phyloP scores from a whole-genome alignment of 1,140 invertebrate genomes.

The Heliconius hermathena region DNA sequence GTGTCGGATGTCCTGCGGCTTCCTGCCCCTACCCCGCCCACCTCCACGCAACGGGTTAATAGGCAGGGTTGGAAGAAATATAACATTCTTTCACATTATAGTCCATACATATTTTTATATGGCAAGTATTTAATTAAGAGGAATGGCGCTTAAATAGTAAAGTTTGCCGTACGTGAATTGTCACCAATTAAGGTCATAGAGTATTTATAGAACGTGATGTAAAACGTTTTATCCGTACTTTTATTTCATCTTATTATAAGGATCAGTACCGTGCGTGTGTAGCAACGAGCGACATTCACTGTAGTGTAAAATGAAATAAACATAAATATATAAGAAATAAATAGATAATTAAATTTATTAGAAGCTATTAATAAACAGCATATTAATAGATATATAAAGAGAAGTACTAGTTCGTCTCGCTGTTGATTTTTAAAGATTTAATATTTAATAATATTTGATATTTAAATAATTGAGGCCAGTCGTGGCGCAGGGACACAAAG shows the following conservation, averaged over 20 bases:
- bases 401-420: background rate
- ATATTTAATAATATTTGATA: background rate
- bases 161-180: slow-evolving; percentile 6
- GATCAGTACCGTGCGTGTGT: background rate
- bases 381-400: background rate
- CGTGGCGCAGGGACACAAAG: no score
- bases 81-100: no score
- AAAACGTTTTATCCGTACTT: slow-evolving; percentile 1
- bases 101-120: no score
- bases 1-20: slow-evolving; percentile 81
- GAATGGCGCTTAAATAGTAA: slow-evolving; percentile 13
- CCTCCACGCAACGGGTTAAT: slow-evolving; percentile 65
- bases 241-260: background rate
- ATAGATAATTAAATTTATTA: background rate
- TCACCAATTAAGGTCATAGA: slow-evolving; percentile 5
- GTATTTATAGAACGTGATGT: slow-evolving; percentile 6
- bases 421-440: background rate
- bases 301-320: background rate
- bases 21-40: slow-evolving; percentile 68
- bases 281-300: background rate
- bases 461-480: no score
- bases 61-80: slow-evolving; percentile 43
- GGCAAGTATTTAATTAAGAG: background rate
- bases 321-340: background rate
- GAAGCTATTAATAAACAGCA: no score